Evolutionary conservation across 1,140 invertebrate genomes (phyloP), one percentile per base, ranked within the genome.

Genomic region (Chlorops oryzae): DNA sequence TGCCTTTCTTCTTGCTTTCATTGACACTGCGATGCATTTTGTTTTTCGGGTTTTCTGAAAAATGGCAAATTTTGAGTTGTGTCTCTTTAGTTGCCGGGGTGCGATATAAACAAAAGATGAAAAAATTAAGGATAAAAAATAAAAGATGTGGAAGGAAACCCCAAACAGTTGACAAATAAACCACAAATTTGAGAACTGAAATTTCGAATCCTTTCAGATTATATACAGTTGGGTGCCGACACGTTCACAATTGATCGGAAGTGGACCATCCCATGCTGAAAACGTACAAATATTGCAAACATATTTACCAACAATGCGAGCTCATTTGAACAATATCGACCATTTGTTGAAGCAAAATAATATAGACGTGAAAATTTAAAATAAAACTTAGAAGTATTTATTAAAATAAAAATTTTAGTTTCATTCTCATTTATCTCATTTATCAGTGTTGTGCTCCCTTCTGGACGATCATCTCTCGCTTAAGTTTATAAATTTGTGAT

Each of bases 171-270:
- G n/a, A n/a, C n/a, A n/a, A n/a, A n/a, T n/a, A n/a, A n/a, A n/a
- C n/a, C n/a, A n/a, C n/a, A n/a, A n/a, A n/a, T n/a, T n/a, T n/a
- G n/a, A n/a, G n/a, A n/a, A n/a, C n/a, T n/a, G n/a, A n/a, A n/a
- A n/a, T n/a, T n/a, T n/a, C n/a, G n/a, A n/a, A n/a, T n/a, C n/a
- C n/a, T 57, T 50, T 17, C 24, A 70, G 63, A 58, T 72, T 28
- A 67, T 72, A 13, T 69, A 70, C 40, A 62, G 57, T 35, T 69
- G 65, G 63, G 62, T 67, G 7, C 69, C 69, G 5, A 64, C 62
- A 3, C 56, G 69, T 2, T 61, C 59, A 23, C 62, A 69, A 17
- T 32, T 72, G 5, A 52, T 72, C 17, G 69, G 69, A 5, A 51
- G 57, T 32, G 67, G 68, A 5, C 38, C 47, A 5, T 41, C 54